Evolutionary conservation across 2,113 vertebrate species (phyloP).

Genomic region (Dipodomys merriami): DNA sequence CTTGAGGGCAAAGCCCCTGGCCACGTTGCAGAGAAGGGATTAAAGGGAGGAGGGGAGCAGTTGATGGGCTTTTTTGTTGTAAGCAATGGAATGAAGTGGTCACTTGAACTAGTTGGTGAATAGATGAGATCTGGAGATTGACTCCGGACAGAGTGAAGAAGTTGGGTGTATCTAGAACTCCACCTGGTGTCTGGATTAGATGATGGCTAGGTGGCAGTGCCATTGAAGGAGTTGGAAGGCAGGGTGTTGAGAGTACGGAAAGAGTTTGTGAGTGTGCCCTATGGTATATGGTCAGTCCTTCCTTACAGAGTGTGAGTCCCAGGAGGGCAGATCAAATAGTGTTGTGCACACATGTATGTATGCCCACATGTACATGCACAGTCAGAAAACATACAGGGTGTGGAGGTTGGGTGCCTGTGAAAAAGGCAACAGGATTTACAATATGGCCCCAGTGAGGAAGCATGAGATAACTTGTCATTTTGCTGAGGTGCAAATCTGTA

Average conservation of each 20-base stretch:
- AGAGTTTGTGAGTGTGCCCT: neutral
- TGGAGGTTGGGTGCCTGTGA: neutral
- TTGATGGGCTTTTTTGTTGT: neutral
- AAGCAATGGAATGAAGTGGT: neutral
- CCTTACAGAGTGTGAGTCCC: neutral
- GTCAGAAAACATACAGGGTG: neutral
- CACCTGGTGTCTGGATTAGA: neutral
- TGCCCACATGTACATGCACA: accelerated
- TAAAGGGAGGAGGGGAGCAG: neutral
- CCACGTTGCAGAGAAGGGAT: neutral
- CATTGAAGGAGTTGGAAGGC: neutral
- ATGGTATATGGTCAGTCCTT: no score
- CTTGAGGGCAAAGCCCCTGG: no score
- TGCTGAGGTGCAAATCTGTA: neutral
- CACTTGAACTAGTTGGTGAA: neutral
- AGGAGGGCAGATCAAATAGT: no score
- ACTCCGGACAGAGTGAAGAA: neutral
- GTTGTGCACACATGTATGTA: neutral
- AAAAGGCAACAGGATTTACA: neutral
- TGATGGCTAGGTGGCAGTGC: neutral
- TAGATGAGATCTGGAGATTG: neutral
- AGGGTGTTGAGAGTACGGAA: neutral
- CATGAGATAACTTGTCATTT: neutral
- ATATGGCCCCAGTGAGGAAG: neutral
- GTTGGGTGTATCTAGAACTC: neutral